phyloP scores from a whole-genome alignment of 2,113 vertebrate genomes.

The Cichladusa arquata region DNA sequence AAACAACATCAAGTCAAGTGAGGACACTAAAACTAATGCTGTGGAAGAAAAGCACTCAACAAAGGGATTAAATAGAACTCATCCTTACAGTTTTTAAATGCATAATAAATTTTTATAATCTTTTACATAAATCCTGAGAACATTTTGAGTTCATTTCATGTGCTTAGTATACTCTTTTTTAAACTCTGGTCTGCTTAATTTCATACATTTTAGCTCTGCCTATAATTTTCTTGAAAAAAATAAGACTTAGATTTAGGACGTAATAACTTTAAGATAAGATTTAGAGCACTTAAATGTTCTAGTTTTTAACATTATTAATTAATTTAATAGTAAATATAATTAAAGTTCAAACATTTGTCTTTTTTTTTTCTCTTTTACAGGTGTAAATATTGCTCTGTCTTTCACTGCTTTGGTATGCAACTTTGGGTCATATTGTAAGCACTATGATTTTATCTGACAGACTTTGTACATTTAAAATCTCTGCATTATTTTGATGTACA shows the following conservation, averaged over 20 bases:
- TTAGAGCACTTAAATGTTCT: not conserved
- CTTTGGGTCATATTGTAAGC: not conserved
- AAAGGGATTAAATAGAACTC: not conserved
- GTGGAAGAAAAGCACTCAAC: not conserved
- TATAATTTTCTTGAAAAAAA: not conserved
- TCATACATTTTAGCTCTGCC: not conserved
- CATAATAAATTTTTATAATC: not conserved
- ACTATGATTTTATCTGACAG: not conserved
- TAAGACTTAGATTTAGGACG: not conserved
- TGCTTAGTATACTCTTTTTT: not conserved
- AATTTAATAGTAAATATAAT: not conserved
- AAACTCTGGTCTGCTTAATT: not conserved
- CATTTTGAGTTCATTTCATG: not conserved
- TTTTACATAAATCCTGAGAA: not conserved
- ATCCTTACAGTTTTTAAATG: not conserved
- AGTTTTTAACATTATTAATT: not conserved
- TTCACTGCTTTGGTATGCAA: not conserved
- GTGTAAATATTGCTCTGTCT: not conserved
- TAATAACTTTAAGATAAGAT: too few species aligned
- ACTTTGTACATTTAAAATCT: accelerated
- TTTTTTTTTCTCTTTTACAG: not conserved
- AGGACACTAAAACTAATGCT: not conserved
- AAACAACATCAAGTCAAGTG: not conserved
- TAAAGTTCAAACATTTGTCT: not conserved
- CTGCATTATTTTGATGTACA: not conserved